Base-by-base conservation (phyloP, 2,113 vertebrate genomes). In the Ceyx melanurus region DNA sequence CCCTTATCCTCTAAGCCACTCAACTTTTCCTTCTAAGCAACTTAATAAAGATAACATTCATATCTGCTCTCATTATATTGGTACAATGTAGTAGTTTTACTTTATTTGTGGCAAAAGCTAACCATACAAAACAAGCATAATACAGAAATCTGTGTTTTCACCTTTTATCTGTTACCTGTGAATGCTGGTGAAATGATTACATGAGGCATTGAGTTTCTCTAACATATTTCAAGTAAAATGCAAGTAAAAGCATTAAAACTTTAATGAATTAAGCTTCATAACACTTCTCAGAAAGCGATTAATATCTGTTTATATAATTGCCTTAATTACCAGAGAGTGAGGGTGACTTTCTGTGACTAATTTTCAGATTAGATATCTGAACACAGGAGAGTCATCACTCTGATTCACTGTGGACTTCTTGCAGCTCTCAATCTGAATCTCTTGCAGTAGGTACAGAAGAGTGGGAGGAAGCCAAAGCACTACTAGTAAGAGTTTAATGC, bases 261-360 rank as follows among this genome's bases (percentile, higher is more conserved):
- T 88, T 45, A 66, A 54, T 54, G 58, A 85, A 56, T 91, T 93
- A 67, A 72, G 37, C 46, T 94, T 82, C 42, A 90, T 17, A 82
- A 48, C 21, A 43, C 31, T 87, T 92, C 54, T 87, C 67, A 76
- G 61, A 82, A 86, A 62, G n/a, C 70, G 45, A 87, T 93, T 82
- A 61, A 35, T 88, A 85, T 61, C 66, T 87, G 35, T 73, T 92
- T 79, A 66, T 77, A 78, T 89, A 94, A 90, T 82, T 74, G 85
- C 79, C 56, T 92, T 92, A 91, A 95, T 95, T 92, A 75, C 15
- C 35, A 80, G 51, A 65, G 76, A 88, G 50, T 45, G 40, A 89
- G 66, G 37, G 50, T 93, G 78, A 79, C 77, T 94, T 94, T 96
- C 74, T 80, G 43, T 91, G 94, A 93, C 89, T 92, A 94, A 87